Evolutionary conservation across 1,140 invertebrate species (phyloP), one percentile per base, ranked within the genome.

Genomic region (Rhopalosiphum maidis): DNA sequence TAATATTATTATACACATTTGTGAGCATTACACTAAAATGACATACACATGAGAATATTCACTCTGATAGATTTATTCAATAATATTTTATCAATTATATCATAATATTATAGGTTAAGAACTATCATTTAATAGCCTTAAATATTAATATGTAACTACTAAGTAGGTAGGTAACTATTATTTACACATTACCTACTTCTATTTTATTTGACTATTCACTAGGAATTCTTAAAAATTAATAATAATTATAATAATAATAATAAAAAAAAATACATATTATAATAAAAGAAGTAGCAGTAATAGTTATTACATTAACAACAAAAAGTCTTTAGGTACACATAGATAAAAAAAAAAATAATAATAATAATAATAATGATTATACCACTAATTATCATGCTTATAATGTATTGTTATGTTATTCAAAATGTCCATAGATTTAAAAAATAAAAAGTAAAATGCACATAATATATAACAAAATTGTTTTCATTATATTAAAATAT

Each of bases 121-220:
- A 37, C 51, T 90, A 55, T 9, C 1, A 3, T 90, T 41, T 15
- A 87, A 87, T 87, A 89, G 86, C 7, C 51, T 90, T 90, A 55
- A 90, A 90, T 55, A 55, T 60, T 90, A 90, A 90, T 90, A 22
- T 60, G 43, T 55, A 60, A 41, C 54, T 90, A 60, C 51, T 90
- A 60, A 90, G 35, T 90, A 55, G 35, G 54, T 60, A 60, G 89
- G 89, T 90, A 90, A 60, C 89, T 90, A 90, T 90, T 90, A 90
- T 90, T 90, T 90, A 90, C 88, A 90, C 35, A 41, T 60, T 41
- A 55, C 48, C 51, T 55, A 90, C 51, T 55, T 25, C 86, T 88
- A 51, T 88, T 87, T n/a, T 35, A 46, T 87, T 46, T 22, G 6
- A 37, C 35, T 89, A 90, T 25, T n/a, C 21, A 90, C 88, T 90